Evolutionary conservation across 2,888 invertebrate genomes (phyloP), one percentile per base, ranked within the genome.

Genomic region (Synanthedon myopaeformis): DNA sequence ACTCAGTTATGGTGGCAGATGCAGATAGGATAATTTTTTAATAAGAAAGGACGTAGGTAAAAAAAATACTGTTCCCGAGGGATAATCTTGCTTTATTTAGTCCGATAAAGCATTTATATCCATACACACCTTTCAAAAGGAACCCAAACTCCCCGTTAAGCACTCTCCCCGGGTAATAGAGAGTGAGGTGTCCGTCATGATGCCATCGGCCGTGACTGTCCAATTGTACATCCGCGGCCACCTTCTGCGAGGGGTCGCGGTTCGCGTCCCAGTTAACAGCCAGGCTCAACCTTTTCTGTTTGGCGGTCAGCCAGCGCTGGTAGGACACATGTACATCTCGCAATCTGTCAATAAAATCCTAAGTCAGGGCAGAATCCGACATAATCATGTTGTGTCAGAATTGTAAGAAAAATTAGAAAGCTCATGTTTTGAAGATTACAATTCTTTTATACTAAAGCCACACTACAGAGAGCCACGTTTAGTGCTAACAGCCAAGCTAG

Each of bases 251-350:
- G 0, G 95, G 95, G 80, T 95, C 94, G 6, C 95, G 88, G 75
- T 95, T 95, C 0, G 94, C 94, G 69, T 96, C 95, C 95, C 95
- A 96, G 73, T 94, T 94, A 14, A 96, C 72, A 54, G 94, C 92
- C 1, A 93, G 80, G 4, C 91, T 92, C 0, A 92, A 80, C 28
- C 92, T 91, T 68, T 93, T 93, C 53, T 90, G 89, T 11, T 80
- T 76, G 0, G 88, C 81, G 6, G 90, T 88, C 48, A 91, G 88
- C 58, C 91, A 87, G 2, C 91, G 89, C 57, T 91, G 91, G 57
- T 92, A 82, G 0, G 90, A 89, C 3, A 95, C 72, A 68, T 93
- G 92, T 41, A 95, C 89, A 73, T 95, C 95, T 41, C 95, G 90
- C 58, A 92, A 80, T 67, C 93, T 93, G 69, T 35, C 35, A 35